Evolutionary conservation across 2,888 invertebrate species (phyloP).

Genomic region (Elmis aenea): DNA sequence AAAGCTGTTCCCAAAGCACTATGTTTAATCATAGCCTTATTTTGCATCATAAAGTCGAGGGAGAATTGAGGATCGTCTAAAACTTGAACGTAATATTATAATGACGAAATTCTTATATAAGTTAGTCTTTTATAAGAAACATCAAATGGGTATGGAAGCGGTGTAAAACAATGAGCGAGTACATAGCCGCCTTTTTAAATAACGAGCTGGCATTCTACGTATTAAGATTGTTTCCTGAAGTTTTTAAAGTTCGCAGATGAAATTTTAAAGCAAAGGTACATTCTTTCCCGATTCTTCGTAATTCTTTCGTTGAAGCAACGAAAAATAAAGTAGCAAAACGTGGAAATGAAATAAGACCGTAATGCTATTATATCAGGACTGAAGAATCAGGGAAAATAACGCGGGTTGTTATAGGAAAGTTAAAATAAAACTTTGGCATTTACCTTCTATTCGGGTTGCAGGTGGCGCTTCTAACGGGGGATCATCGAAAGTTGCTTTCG

Average conservation of each 20-base stretch:
- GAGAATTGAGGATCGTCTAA: no score
- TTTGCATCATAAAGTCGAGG: no score
- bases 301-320: constrained; percentile 26
- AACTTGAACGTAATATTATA: constrained; percentile 28
- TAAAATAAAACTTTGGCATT: constrained; percentile 14
- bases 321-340: constrained; percentile 27
- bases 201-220: constrained; percentile 37
- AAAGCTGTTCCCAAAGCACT: no score
- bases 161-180: constrained; percentile 34
- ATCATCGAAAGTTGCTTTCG: constrained; percentile 30
- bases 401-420: constrained; percentile 6
- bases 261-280: constrained; percentile 37
- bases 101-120: constrained; percentile 44
- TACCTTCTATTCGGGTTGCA: constrained; percentile 40
- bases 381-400: constrained; percentile 6
- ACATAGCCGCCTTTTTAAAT: constrained; percentile 33
- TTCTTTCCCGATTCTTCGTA: constrained; percentile 35
- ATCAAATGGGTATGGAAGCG: constrained; percentile 34
- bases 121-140: constrained; percentile 38
- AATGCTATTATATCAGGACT: constrained; percentile 23
- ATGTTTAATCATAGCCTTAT: no score
- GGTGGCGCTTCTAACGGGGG: constrained; percentile 34
- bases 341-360: constrained; percentile 32
- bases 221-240: constrained; percentile 40
- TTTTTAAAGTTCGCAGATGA: constrained; percentile 37